Conservation (phyloP, 2,888 invertebrate genomes). For the Limenitis arthemis region DNA sequence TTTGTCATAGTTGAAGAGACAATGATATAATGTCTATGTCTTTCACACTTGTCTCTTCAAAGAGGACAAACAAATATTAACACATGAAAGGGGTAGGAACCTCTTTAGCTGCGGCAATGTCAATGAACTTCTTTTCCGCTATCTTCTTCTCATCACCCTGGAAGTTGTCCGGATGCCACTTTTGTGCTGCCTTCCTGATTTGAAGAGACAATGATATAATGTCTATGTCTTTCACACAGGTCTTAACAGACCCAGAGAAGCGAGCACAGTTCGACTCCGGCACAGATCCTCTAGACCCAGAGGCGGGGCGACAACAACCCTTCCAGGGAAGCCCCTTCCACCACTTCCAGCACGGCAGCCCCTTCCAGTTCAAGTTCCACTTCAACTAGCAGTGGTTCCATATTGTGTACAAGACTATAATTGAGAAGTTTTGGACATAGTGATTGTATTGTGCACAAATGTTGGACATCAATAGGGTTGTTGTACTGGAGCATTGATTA, state of each 20-base stretch:
- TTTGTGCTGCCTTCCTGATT: slow-evolving; percentile 90
- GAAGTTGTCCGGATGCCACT: slow-evolving; percentile 99
- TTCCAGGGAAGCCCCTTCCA: slow-evolving; percentile 79
- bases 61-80: slow-evolving; percentile 66
- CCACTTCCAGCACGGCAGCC: slow-evolving; percentile 87
- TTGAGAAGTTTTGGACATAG: too few relatives aligned
- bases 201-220: background rate
- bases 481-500: too few relatives aligned
- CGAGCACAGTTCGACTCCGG: slow-evolving; percentile 94
- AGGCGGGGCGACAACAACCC: slow-evolving; percentile 65
- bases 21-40: background rate
- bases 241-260: slow-evolving; percentile 90
- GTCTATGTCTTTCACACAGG: slow-evolving; percentile 45
- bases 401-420: too few relatives aligned
- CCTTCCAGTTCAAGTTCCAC: slow-evolving; percentile 98
- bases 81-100: too few relatives aligned
- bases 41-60: slow-evolving; percentile 75
- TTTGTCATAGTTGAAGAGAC: too few relatives aligned
- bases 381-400: slow-evolving; percentile 78
- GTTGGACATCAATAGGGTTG: too few relatives aligned
- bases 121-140: slow-evolving; percentile 98
- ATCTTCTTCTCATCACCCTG: slow-evolving; percentile 90
- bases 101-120: slow-evolving; percentile 99
- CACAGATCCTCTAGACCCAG: slow-evolving; percentile 97
- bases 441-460: too few relatives aligned